Evolutionary conservation across 2,888 invertebrate species (phyloP).

Genomic region (Girardia tigrina): DNA sequence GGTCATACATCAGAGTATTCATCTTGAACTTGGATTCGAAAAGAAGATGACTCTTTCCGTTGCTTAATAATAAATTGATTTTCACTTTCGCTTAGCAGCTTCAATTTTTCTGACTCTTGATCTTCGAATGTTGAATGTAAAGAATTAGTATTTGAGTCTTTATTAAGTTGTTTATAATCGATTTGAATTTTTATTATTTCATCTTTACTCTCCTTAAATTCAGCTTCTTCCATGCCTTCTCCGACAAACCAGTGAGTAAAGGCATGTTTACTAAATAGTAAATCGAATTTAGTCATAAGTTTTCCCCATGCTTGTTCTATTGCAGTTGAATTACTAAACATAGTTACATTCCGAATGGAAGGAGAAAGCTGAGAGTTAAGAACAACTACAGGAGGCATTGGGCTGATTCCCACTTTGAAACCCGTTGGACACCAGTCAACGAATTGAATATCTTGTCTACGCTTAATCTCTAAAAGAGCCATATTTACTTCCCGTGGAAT

Average conservation of each 20-base stretch:
- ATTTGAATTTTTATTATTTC: slow-evolving; percentile 57
- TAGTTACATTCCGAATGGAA: slow-evolving; percentile 52
- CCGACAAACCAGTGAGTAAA: slow-evolving; percentile 51
- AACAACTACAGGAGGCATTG: slow-evolving; percentile 53
- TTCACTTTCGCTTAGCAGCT: too few species aligned
- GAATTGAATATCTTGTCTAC: slow-evolving; percentile 66
- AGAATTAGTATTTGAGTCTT: too few species aligned
- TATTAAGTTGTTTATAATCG: slow-evolving; percentile 52
- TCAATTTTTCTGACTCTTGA: too few species aligned
- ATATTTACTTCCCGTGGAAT: slow-evolving; percentile 42
- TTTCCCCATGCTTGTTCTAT: slow-evolving; percentile 52
- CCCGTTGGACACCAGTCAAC: slow-evolving; percentile 70
- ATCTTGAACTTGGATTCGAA: too few species aligned
- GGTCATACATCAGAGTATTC: too few species aligned
- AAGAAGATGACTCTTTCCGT: too few species aligned
- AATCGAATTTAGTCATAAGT: slow-evolving; percentile 44
- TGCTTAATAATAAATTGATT: too few species aligned
- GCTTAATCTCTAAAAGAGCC: slow-evolving; percentile 64
- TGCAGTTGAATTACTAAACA: slow-evolving; percentile 51
- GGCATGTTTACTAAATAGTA: slow-evolving; percentile 42
- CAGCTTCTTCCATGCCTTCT: slow-evolving; percentile 57
- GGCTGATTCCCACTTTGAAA: slow-evolving; percentile 56
- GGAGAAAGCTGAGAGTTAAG: slow-evolving; percentile 63
- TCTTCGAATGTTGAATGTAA: too few species aligned
- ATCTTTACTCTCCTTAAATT: slow-evolving; percentile 74